phyloP scores from a whole-genome alignment of 2,113 vertebrate genomes.

The Ictidomys tridecemlineatus region DNA sequence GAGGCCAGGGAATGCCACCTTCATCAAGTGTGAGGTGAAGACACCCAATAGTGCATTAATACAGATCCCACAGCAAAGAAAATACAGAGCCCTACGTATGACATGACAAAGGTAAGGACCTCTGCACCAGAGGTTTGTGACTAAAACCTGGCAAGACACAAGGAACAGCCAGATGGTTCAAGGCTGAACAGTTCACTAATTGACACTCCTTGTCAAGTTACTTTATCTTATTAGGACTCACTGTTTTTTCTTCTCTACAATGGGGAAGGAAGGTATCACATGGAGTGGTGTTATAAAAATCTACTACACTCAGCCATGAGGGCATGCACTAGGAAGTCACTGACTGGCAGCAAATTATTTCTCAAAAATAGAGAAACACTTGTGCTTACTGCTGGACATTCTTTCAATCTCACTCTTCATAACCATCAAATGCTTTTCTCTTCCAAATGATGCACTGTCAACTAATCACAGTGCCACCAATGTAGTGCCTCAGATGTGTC shows the following conservation, averaged over 20 bases:
- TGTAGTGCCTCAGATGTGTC: neutral
- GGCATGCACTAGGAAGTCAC: neutral
- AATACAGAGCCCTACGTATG: accelerated
- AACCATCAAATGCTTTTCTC: neutral
- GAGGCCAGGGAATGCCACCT: accelerated
- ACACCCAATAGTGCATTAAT: neutral
- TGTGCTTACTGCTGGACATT: neutral
- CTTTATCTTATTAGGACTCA: too few species aligned
- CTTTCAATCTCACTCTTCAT: neutral
- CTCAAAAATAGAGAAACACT: too few species aligned
- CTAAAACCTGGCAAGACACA: neutral
- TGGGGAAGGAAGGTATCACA: neutral
- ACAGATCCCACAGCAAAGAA: neutral
- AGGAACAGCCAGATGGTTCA: too few species aligned
- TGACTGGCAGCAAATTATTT: neutral
- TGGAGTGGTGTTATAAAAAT: neutral
- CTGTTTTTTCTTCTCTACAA: neutral
- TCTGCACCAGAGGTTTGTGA: neutral
- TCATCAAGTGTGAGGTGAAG: neutral
- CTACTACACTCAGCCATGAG: neutral
- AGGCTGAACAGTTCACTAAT: neutral
- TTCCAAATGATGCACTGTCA: neutral
- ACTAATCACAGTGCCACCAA: neutral
- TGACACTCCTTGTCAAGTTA: too few species aligned
- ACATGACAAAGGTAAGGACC: too few species aligned